These are phyloP conservation scores for Pedionomus torquatus DNA, from an alignment of 2,113 vertebrate genomes.

Conservation along the genomic window DNA sequence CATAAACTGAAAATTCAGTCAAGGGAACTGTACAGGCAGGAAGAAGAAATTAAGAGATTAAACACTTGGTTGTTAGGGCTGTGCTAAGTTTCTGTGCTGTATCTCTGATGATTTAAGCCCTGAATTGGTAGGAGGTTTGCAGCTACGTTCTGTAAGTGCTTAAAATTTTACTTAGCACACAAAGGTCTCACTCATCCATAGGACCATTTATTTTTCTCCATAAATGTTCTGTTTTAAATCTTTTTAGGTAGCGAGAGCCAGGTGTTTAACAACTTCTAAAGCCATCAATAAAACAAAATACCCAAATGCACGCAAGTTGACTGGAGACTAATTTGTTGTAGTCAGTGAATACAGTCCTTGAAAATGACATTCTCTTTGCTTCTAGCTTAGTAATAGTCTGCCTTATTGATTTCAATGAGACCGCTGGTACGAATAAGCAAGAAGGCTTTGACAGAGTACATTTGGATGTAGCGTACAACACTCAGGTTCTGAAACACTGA, in stretches of 20 bases:
- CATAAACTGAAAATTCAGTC: background rate
- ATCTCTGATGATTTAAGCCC: background rate
- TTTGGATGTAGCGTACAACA: background rate
- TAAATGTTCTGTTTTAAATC: background rate
- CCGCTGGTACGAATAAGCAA: background rate
- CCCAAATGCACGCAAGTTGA: background rate
- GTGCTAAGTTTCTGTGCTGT: background rate
- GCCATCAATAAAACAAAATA: background rate
- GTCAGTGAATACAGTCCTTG: background rate
- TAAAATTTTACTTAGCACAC: background rate
- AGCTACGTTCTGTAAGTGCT: background rate
- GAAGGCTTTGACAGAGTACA: background rate
- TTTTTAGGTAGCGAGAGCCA: background rate
- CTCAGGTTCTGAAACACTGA: background rate
- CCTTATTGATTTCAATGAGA: background rate
- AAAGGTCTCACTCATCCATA: background rate
- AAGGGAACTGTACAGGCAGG: background rate
- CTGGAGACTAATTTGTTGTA: background rate
- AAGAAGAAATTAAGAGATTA: background rate
- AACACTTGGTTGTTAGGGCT: background rate
- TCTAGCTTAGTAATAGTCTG: background rate
- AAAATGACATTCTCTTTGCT: background rate
- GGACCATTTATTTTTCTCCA: background rate
- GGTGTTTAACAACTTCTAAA: conserved; percentile 12
- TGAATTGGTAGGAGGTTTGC: background rate